Evolutionary conservation across 2,797 vertebrate species (phyloP).

Genomic region (Pelochelys cantorii): DNA sequence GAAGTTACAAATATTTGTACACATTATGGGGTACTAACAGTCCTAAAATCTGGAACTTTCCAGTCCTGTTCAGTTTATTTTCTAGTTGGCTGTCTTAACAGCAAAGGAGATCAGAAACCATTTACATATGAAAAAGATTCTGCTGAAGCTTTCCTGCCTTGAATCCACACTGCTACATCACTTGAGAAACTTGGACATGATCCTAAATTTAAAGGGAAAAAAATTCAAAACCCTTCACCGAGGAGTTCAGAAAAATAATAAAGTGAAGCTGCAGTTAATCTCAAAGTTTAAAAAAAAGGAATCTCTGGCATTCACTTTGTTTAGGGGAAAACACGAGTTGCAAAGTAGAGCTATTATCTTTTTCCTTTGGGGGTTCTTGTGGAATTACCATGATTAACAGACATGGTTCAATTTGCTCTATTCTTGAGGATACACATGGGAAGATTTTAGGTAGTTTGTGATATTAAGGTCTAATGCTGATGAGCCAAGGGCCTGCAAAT

Average conservation of each 20-base stretch:
- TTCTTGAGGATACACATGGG: background rate
- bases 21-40: background rate
- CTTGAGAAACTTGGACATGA: fast-evolving
- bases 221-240: background rate
- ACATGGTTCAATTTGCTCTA: background rate
- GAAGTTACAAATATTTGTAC: background rate
- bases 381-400: background rate
- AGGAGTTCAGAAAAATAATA: background rate
- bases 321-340: too few species aligned
- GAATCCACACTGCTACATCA: background rate
- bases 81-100: background rate
- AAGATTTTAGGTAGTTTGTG: background rate
- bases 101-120: background rate
- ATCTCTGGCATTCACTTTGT: background rate
- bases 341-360: background rate
- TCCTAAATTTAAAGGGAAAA: background rate
- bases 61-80: background rate
- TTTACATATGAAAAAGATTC: background rate
- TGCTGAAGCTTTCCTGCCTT: background rate
- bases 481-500: background rate
- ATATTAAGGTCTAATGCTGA: background rate
- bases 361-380: background rate
- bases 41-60: background rate
- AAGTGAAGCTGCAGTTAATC: background rate
- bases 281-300: background rate